Conservation (phyloP, 2,113 vertebrate genomes). For the Chrysochloris asiatica region DNA sequence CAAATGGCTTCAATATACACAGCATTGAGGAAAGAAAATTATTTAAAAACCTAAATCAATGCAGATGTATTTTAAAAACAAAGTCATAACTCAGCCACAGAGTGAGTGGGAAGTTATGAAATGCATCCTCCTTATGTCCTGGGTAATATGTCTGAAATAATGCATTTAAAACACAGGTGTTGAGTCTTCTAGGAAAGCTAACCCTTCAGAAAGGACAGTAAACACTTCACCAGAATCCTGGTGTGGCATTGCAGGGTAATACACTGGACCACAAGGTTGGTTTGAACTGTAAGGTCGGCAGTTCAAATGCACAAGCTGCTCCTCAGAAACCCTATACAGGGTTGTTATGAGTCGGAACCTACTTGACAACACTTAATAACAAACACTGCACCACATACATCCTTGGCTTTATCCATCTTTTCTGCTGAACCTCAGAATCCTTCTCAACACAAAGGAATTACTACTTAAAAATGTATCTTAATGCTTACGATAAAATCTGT, state of each 20-base stretch:
- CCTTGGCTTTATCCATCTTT: neutral
- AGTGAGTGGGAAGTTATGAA: neutral
- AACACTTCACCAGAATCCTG: no score
- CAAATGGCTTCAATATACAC: slow-evolving; percentile 7
- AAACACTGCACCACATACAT: neutral
- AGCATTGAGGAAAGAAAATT: slow-evolving; percentile 12
- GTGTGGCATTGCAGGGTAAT: no score
- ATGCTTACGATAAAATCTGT: neutral
- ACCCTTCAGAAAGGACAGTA: neutral
- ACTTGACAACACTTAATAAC: no score
- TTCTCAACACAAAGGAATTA: neutral
- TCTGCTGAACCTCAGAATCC: neutral
- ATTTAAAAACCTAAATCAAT: neutral
- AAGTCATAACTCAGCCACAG: neutral
- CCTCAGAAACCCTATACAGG: no score
- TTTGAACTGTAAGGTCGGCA: no score
- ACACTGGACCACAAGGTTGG: no score
- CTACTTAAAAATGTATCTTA: neutral
- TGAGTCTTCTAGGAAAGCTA: neutral
- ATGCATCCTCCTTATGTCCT: neutral
- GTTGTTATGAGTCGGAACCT: no score
- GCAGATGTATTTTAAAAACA: slow-evolving; percentile 8
- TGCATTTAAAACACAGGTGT: neutral
- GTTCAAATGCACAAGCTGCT: no score
- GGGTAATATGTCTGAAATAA: neutral